Evolutionary conservation across 1,140 invertebrate species (phyloP).

Genomic region (Zeugodacus cucurbitae): DNA sequence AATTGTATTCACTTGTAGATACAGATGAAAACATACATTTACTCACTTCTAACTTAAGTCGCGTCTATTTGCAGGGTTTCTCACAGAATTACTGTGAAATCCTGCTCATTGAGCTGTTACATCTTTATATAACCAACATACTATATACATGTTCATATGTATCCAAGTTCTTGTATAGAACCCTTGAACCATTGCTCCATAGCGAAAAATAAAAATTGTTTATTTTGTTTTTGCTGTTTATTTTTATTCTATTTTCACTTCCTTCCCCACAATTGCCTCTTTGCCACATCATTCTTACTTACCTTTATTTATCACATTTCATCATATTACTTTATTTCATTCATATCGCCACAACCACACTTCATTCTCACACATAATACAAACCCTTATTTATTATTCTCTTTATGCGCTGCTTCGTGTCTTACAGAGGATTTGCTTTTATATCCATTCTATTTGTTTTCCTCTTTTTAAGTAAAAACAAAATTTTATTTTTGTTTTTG

Average conservation of each 20-base stretch:
- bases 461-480: background rate
- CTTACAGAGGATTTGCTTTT: background rate
- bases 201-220: background rate
- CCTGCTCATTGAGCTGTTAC: background rate
- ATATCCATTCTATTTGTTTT: background rate
- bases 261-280: background rate
- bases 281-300: background rate
- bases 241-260: background rate
- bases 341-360: background rate
- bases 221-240: background rate
- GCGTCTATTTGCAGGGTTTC: background rate
- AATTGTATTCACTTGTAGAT: no score
- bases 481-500: conserved; percentile 11
- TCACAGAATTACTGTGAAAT: background rate
- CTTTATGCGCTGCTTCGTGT: background rate
- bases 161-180: background rate
- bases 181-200: background rate
- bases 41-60: background rate
- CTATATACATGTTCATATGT: background rate
- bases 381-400: background rate
- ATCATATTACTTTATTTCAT: conserved; percentile 23
- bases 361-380: background rate
- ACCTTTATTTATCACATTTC: conserved; percentile 6
- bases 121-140: background rate
- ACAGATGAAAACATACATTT: background rate